Evolutionary conservation across 2,113 vertebrate species (phyloP), one percentile per base, ranked within the genome.

Genomic region (Notechis scutatus): DNA sequence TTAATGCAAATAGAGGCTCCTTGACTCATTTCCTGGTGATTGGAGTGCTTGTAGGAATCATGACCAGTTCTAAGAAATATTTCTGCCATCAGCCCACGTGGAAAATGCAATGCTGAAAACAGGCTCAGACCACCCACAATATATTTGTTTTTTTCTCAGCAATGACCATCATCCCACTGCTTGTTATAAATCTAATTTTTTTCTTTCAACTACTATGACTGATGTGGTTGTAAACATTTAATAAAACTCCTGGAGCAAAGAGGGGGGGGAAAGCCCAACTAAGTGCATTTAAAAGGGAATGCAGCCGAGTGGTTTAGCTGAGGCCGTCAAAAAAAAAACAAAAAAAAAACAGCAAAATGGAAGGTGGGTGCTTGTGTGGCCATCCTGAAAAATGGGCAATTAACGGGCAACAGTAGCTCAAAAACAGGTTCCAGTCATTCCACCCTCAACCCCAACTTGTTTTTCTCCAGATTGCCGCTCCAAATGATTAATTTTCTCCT

Each of bases 401-500:
- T 11, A 21, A 92, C 34, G 26, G 24, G 26, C 29, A 81, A 23
- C 0, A 47, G 61, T 57, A 0, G 15, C 34, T 26, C n/a, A 81
- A 74, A 89, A 89, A 50, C 59, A 87, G 42, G 42, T 21, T 42
- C 20, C 47, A 52, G 2, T 50, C 15, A 3, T 34, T 55, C 26
- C 3, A 6, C 54, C 20, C 54, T 12, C 5, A 24, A 59, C 56
- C 24, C 10, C 47, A 69, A 23, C n/a, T 34, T 89, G 42, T 74
- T 81, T 52, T 92, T n/a, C 24, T 92, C 93, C 95, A 92, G 95
- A 93, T 95, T 93, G 94, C 64, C 93, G 45, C 57, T 94, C 55
- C 91, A 50, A 94, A 93, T 54, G 88, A 94, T 93, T 95, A 91
- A 94, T 93, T 91, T 59, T 93, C 95, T 95, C 93, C 86, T 61